Percentiles rank a stretch among this genome's conserved stretches.
Conservation (phyloP, 2,113 vertebrate species). For the Tapirus terrestris region DNA sequence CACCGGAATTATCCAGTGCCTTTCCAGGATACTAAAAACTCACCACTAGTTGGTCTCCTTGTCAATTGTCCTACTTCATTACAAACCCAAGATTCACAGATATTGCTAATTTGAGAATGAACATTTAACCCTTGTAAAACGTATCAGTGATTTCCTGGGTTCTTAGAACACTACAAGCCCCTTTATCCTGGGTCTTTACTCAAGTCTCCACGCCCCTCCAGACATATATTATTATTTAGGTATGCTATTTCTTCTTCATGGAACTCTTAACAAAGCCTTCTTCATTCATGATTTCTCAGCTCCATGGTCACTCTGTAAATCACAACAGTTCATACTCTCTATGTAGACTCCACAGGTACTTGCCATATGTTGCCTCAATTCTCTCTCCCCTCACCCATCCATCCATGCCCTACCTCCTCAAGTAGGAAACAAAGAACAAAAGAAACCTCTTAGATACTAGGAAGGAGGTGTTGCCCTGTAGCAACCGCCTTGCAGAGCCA, state of each 20-base stretch:
- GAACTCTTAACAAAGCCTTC: not conserved
- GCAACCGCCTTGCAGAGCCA: not conserved
- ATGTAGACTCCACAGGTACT: not conserved
- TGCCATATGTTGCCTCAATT: not conserved
- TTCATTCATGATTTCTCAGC: not conserved
- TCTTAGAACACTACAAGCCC: not conserved
- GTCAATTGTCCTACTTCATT: not conserved
- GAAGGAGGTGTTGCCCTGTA: too few species aligned
- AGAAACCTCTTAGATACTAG: too few species aligned
- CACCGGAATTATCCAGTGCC: not conserved
- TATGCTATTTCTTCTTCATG: not conserved
- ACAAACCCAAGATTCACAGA: not conserved
- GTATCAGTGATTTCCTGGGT: not conserved
- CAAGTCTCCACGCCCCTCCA: not conserved
- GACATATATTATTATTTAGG: not conserved
- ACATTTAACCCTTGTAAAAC: not conserved
- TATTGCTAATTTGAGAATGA: not conserved
- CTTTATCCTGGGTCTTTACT: not conserved
- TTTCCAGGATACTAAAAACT: not conserved
- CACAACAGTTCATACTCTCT: not conserved
- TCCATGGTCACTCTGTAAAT: too few species aligned
- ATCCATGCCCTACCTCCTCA: not conserved
- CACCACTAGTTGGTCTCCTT: not conserved
- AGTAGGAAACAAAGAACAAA: not conserved
- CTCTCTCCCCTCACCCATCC: not conserved